A percentile compares a stretch with the other conserved stretches of the same genome.
Evolutionary conservation across 2,888 invertebrate genomes (phyloP).

Genomic region (Trissolcus brochymenae): DNA sequence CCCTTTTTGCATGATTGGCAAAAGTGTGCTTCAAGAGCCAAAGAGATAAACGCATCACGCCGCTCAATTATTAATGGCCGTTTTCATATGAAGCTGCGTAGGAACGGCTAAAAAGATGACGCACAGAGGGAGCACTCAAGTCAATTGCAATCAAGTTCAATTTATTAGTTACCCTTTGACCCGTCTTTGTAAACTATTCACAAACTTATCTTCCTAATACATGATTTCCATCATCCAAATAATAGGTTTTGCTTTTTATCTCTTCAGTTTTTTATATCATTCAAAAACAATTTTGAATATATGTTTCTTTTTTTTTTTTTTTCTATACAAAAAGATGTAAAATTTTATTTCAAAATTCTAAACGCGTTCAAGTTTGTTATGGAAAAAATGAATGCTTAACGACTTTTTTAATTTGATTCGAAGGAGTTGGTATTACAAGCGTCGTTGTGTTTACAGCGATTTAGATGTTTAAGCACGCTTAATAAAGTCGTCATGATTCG

Average conservation of each 20-base stretch:
- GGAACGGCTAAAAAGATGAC: slow-evolving; percentile 24
- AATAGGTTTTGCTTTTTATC: slow-evolving; percentile 2
- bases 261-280: background rate
- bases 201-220: slow-evolving; percentile 27
- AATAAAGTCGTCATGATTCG: slow-evolving; percentile 33
- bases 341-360: background rate
- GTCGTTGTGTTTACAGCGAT: slow-evolving; percentile 8
- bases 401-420: no score
- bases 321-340: background rate
- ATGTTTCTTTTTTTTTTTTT: no score
- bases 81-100: slow-evolving; percentile 30
- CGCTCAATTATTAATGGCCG: slow-evolving; percentile 34
- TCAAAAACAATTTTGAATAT: background rate
- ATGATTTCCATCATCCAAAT: no score
- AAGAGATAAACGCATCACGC: slow-evolving; percentile 31
- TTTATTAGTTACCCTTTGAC: slow-evolving; percentile 50
- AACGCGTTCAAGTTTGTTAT: background rate
- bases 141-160: slow-evolving; percentile 39
- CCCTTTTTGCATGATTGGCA: slow-evolving; percentile 34
- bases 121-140: slow-evolving; percentile 28
- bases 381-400: no score
- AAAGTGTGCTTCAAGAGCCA: slow-evolving; percentile 32
- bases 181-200: slow-evolving; percentile 39
- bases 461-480: slow-evolving; percentile 13
- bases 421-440: no score